Evolutionary conservation across 2,797 vertebrate genomes (phyloP), one percentile per base, ranked within the genome.

Genomic region (Apogon hyalosoma): DNA sequence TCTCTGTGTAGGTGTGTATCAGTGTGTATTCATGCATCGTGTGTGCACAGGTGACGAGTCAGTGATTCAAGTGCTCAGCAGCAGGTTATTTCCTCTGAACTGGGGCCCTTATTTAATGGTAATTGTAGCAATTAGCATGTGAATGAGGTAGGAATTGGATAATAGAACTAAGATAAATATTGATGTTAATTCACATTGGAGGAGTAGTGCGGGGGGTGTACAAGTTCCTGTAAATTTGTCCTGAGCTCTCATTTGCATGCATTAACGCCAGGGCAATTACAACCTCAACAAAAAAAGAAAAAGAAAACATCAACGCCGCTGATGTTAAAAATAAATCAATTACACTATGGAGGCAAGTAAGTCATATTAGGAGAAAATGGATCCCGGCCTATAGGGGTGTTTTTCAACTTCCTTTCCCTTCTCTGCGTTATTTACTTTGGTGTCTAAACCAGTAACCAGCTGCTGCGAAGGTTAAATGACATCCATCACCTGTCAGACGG

Each of bases 41-140:
- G 42, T 61, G 65, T 71, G 55, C 84, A 72, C 83, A 85, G 83
- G 87, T 89, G 85, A 89, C 69, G 71, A 77, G 80, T 83, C 74
- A 18, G 82, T 82, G 82, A 85, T 79, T 87, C 82, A 55, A 79
- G 84, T 77, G 82, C 89, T 91, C 86, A 85, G 85, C 87, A 83
- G 88, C 89, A 87, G 90, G 88, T 92, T 85, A 88, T 90, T 90
- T 89, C 86, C 87, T 89, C 79, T 90, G 87, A 92, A 90, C 90
- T 75, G 86, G 87, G 92, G 92, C 93, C 91, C 93, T 95, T 95
- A 95, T 95, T 95, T 94, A 95, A 95, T 93, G 93, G 90, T 96
- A 95, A 96, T 96, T 96, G 95, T 93, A 86, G 93, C 95, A 94
- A 96, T 96, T 96, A 96, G 93, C 93, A 95, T 95, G 92, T 89